phyloP scores from a whole-genome alignment of 1,140 invertebrate species.

The Bombus pascuorum region DNA sequence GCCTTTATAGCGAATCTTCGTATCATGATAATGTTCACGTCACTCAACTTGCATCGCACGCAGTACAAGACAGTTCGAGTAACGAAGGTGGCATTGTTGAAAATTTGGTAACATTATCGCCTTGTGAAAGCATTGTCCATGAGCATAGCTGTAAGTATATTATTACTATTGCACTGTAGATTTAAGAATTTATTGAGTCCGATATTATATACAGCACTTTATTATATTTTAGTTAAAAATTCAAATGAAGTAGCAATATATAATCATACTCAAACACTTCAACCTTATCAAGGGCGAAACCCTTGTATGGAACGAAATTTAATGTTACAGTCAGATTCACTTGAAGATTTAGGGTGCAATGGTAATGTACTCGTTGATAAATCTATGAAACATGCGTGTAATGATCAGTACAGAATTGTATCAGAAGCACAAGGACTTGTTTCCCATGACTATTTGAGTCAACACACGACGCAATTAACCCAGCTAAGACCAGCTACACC shows the following conservation, averaged over 20 bases:
- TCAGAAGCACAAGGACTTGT: conserved; percentile 82
- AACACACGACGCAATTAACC: conserved; percentile 69
- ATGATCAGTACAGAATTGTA: conserved; percentile 73
- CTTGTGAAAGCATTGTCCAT: conserved; percentile 76
- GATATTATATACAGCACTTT: not conserved
- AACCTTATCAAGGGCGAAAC: conserved; percentile 94
- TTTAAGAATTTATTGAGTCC: not conserved
- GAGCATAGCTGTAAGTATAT: conserved; percentile 77
- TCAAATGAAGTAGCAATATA: conserved; percentile 80
- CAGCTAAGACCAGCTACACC: conserved; percentile 83
- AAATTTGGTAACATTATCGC: conserved; percentile 80
- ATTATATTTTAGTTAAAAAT: conserved; percentile 78
- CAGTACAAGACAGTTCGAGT: conserved; percentile 58
- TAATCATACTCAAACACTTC: conserved; percentile 82
- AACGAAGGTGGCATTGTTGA: conserved; percentile 67
- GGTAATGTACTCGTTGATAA: conserved; percentile 88
- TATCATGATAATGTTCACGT: conserved; percentile 72
- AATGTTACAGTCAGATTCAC: conserved; percentile 84
- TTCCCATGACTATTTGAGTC: conserved; percentile 81
- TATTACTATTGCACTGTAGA: not conserved
- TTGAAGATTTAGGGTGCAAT: conserved; percentile 83
- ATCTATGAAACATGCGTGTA: conserved; percentile 85
- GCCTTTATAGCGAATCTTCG: conserved; percentile 72
- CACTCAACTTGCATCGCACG: conserved; percentile 64
- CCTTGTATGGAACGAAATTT: conserved; percentile 94